These are phyloP conservation scores for Drosophila percnosoma DNA, from an alignment of 2,888 invertebrate genomes.

Conservation along the genomic window DNA sequence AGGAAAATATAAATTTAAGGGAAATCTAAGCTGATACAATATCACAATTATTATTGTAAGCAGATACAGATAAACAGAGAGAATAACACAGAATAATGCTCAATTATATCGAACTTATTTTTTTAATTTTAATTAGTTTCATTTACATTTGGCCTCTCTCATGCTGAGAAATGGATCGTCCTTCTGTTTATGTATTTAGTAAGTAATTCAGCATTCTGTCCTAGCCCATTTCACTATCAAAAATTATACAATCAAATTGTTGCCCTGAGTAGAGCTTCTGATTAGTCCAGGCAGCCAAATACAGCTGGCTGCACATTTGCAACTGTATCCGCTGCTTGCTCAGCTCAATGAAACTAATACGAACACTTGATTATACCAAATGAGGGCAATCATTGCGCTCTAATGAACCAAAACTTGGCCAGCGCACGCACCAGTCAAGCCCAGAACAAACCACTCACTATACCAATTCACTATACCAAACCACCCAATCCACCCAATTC, in stretches of 20 bases:
- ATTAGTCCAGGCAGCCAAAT: constrained; percentile 1
- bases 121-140: neutral
- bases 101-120: neutral
- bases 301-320: constrained; percentile 8
- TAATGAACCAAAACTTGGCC: constrained; percentile 77
- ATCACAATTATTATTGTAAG: neutral
- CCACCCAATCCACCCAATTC: constrained; percentile 7
- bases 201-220: neutral
- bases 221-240: neutral
- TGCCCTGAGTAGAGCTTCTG: neutral
- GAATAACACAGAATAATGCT: neutral
- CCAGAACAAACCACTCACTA: constrained; percentile 9
- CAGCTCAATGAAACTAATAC: constrained; percentile 67
- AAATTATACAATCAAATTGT: neutral
- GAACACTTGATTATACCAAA: constrained; percentile 77
- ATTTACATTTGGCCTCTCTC: neutral
- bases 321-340: constrained; percentile 16
- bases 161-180: neutral
- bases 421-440: constrained; percentile 59
- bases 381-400: constrained; percentile 78
- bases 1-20: neutral
- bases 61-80: neutral
- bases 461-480: neutral
- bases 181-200: neutral
- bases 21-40: neutral